These are phyloP conservation scores for honey bee (Apis mellifera) DNA, from an alignment of 1,140 invertebrate species.

Conservation along the genomic window Amel_HAv3.1 CM009938.2:1681001-1681500, in stretches of 20 bases:
- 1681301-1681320: conserved; percentile 97
- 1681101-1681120: too few relatives aligned
- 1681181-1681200: conserved; percentile 93
- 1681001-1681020: too few relatives aligned
- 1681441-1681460: conserved; percentile 84
- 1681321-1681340: conserved; percentile 95
- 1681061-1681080: too few relatives aligned
- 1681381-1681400: conserved; percentile 99
- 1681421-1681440: conserved; percentile 90
- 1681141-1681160: too few relatives aligned
- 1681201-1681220: conserved; percentile 96
- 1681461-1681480: background rate
- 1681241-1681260: conserved; percentile 93
- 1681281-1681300: conserved; percentile 95
- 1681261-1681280: conserved; percentile 95
- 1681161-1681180: conserved; percentile 40
- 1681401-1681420: conserved; percentile 96
- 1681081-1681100: too few relatives aligned
- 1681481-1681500: background rate
- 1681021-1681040: too few relatives aligned
- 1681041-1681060: too few relatives aligned
- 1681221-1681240: conserved; percentile 90
- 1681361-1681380: conserved; percentile 98
- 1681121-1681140: too few relatives aligned
- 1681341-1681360: conserved; percentile 95